Conservation (phyloP, 2,797 vertebrate species). For the Urophycis tenuis region DNA sequence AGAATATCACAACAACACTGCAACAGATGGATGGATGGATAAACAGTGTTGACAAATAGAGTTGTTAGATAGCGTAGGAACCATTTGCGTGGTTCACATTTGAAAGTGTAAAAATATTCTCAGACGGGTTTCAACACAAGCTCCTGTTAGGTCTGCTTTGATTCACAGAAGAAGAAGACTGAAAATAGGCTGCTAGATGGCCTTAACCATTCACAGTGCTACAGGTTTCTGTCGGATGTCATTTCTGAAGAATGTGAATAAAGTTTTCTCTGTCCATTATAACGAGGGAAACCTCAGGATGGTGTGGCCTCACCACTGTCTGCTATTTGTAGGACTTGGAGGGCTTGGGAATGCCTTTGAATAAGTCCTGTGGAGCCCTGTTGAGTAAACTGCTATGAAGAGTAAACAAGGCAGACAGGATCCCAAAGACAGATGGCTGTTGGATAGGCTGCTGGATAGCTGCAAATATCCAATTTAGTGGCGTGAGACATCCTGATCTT, state of each 20-base stretch:
- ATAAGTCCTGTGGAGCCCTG: background rate
- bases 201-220: background rate
- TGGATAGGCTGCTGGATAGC: no score
- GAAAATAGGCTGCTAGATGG: background rate
- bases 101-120: background rate
- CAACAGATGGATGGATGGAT: slow-evolving; percentile 1
- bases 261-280: background rate
- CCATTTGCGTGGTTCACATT: background rate
- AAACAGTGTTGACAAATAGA: background rate
- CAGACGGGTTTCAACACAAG: background rate
- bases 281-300: background rate
- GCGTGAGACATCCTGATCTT: no score
- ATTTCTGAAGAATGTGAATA: background rate
- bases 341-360: background rate
- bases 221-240: background rate
- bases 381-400: background rate
- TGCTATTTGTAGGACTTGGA: background rate
- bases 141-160: background rate
- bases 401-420: background rate
- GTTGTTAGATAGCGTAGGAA: background rate
- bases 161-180: background rate
- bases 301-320: background rate
- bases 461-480: no score
- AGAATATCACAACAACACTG: background rate
- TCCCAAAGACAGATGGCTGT: no score